Evolutionary conservation across 1,140 invertebrate genomes (phyloP).

Genomic region (Apocrypta bakeri): DNA sequence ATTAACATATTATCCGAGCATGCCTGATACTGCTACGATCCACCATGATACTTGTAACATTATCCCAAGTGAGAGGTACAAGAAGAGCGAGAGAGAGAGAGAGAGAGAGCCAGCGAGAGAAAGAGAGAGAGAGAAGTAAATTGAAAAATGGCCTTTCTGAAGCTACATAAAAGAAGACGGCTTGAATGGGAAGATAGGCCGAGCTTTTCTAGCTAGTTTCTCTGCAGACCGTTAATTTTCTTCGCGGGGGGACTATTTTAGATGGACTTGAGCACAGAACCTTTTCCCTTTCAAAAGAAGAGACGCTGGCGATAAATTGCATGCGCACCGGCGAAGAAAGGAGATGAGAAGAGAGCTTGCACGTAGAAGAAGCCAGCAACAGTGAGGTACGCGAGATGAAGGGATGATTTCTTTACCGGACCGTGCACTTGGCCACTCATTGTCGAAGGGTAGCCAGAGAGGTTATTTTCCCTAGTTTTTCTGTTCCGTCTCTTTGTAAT

Average conservation of each 20-base stretch:
- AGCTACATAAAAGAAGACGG: background rate
- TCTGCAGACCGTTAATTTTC: slow-evolving; percentile 25
- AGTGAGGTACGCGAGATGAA: background rate
- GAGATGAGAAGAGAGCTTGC: background rate
- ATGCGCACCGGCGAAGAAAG: slow-evolving; percentile 19
- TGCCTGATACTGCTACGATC: too few relatives aligned
- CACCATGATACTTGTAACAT: too few relatives aligned
- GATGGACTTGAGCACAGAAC: background rate
- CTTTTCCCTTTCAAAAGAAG: slow-evolving; percentile 5
- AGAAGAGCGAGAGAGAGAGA: too few relatives aligned
- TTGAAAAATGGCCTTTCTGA: slow-evolving; percentile 22
- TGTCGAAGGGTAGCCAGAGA: background rate
- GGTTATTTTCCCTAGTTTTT: background rate
- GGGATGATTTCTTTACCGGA: slow-evolving; percentile 15
- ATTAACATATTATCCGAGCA: background rate
- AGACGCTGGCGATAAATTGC: slow-evolving; percentile 26
- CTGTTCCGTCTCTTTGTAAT: background rate
- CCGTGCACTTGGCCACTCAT: background rate
- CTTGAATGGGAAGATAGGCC: background rate
- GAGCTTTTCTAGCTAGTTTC: background rate
- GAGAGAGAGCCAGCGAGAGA: background rate
- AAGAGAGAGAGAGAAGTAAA: background rate
- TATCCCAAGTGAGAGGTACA: too few relatives aligned
- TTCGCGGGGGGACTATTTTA: background rate
- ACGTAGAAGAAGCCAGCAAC: background rate